phyloP scores from a whole-genome alignment of 2,888 invertebrate genomes.

The Chromoteleia sp. region DNA sequence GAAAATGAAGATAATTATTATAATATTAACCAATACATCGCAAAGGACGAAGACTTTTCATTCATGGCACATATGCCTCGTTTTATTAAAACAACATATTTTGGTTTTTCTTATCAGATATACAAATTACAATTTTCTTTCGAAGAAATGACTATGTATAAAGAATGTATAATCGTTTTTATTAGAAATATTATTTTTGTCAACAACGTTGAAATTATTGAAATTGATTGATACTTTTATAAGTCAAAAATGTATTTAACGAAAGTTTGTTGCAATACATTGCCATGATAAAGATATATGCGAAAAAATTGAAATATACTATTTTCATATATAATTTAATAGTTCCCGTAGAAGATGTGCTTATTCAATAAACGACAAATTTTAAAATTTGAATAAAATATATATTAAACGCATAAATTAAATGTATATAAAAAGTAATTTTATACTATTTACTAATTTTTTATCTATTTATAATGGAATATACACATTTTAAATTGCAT shows the following conservation, averaged over 20 bases:
- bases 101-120: constrained; percentile 4
- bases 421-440: not conserved
- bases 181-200: constrained; percentile 25
- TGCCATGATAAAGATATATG: constrained; percentile 32
- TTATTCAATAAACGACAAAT: too few relatives aligned
- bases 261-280: constrained; percentile 1
- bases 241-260: constrained; percentile 16
- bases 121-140: constrained; percentile 18
- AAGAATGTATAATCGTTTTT: constrained; percentile 1
- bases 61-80: constrained; percentile 72
- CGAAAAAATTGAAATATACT: constrained; percentile 24
- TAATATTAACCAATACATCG: not conserved
- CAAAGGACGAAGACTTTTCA: constrained; percentile 40
- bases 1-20: constrained; percentile 5
- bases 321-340: too few relatives aligned
- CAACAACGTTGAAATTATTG: constrained; percentile 39
- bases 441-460: not conserved
- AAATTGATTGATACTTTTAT: constrained; percentile 12
- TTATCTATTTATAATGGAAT: too few relatives aligned
- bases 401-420: not conserved
- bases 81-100: constrained; percentile 43
- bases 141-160: constrained; percentile 1
- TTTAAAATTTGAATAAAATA: not conserved
- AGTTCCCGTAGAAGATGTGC: too few relatives aligned
- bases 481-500: too few relatives aligned